These are phyloP conservation scores for Halocaridina rubra DNA, from an alignment of 2,888 invertebrate genomes.

Conservation along the genomic window DNA sequence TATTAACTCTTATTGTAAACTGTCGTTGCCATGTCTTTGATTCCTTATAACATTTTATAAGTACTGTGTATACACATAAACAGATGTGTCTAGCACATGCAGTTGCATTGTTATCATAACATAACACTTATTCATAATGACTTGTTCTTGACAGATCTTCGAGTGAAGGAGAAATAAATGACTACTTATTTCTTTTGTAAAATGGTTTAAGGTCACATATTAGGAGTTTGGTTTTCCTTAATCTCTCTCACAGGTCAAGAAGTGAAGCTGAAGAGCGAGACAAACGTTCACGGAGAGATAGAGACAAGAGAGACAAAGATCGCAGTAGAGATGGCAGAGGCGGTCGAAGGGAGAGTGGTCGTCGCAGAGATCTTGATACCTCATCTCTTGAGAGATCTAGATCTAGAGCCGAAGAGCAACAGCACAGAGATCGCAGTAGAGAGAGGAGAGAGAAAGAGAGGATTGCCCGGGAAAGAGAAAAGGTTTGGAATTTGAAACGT, in stretches of 20 bases:
- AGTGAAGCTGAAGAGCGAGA: slow-evolving; percentile 47
- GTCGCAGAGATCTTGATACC: slow-evolving; percentile 14
- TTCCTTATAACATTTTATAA: too few relatives aligned
- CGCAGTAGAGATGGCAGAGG: slow-evolving; percentile 11
- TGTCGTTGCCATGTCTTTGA: too few relatives aligned
- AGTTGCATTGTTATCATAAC: too few relatives aligned
- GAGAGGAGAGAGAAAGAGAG: slow-evolving; percentile 54
- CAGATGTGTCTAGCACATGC: too few relatives aligned
- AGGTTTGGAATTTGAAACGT: background rate
- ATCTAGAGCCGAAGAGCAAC: slow-evolving; percentile 30
- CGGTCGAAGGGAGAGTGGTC: slow-evolving; percentile 11
- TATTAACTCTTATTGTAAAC: too few relatives aligned
- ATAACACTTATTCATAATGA: too few relatives aligned
- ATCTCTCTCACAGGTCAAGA: slow-evolving; percentile 42
- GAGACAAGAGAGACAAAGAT: slow-evolving; percentile 37
- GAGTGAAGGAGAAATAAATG: too few relatives aligned
- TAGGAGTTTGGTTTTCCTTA: slow-evolving; percentile 27
- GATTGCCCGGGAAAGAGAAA: slow-evolving; percentile 46
- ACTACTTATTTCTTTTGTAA: too few relatives aligned
- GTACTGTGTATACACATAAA: too few relatives aligned
- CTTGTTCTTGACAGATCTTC: too few relatives aligned
- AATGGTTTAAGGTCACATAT: too few relatives aligned
- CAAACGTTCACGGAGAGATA: slow-evolving; percentile 45
- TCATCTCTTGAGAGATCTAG: slow-evolving; percentile 16
- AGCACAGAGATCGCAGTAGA: slow-evolving; percentile 35